Evolutionary conservation across 2,888 invertebrate genomes (phyloP), one percentile per base, ranked within the genome.

Genomic region (Choristoneura rosaceana): DNA sequence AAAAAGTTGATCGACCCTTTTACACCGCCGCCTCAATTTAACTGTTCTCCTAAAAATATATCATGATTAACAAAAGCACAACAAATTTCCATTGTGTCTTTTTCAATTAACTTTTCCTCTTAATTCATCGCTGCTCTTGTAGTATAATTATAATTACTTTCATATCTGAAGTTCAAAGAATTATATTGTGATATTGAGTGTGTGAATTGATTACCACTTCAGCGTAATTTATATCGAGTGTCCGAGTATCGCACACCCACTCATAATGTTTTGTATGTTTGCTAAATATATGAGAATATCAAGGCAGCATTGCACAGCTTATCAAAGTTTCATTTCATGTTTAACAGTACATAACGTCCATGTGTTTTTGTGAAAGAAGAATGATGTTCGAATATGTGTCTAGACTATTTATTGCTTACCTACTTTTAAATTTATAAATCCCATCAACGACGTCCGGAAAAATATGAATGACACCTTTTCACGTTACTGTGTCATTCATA

Each of bases 141-240:
- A 38, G 34, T 25, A 33, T 5, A 12, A n/a, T 60, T 34, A 38
- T 60, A 60, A 60, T 66, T 58, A 33, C 4, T 60, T 61, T 25
- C 38, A 50, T 61, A 63, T 64, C 70, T 41, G 17, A n/a, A 61
- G 50, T 43, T 59, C 34, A 38, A 15, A 52, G 52, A 47, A 52
- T 43, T 38, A 17, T 47, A 47, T 33, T n/a, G n/a, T 47, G 47
- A 47, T 47, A 33, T 17, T 62, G 8, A 55, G 55, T 69, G 59
- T 10, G 60, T 38, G 60, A 64, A 70, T 64, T 59, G 64, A 64
- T 64, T 60, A 47, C 47, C 59, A 63, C 69, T 63, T 58, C 58
- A 70, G 50, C 17, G 58, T 64, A 38, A 70, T 70, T 64, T 50
- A 70, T 65, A 15, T 55, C n/a, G 63, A 64, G 70, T 64, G 64